These are phyloP conservation scores for Nycticorax nycticorax DNA, from an alignment of 2,113 vertebrate genomes.

Conservation along the genomic window DNA sequence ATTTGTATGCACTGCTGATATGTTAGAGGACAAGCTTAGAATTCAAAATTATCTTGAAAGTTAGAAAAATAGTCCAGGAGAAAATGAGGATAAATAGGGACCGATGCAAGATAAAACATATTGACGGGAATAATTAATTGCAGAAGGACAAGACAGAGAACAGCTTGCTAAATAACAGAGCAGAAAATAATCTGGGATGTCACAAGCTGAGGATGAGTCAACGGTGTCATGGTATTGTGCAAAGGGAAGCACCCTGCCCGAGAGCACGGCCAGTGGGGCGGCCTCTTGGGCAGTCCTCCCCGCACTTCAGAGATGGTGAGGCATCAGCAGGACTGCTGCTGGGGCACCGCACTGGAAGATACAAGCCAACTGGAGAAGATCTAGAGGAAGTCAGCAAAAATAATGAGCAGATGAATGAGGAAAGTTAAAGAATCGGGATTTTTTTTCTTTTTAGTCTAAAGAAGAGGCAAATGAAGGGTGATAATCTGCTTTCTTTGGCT, in stretches of 20 bases:
- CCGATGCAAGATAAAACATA: not conserved
- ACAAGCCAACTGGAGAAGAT: not conserved
- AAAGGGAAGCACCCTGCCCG: not conserved
- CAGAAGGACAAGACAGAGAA: not conserved
- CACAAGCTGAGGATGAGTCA: constrained; percentile 46
- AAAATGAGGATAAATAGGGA: not conserved
- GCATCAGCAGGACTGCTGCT: too few species aligned
- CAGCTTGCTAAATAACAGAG: not conserved
- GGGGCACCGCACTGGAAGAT: not conserved
- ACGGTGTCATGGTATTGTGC: not conserved
- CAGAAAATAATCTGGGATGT: constrained; percentile 34
- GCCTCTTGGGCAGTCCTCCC: not conserved
- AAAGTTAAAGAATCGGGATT: not conserved
- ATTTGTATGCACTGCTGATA: not conserved
- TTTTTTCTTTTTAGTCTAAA: not conserved
- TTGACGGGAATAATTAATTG: not conserved
- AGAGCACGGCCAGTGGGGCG: not conserved
- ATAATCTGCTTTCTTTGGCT: not conserved
- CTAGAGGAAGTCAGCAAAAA: not conserved
- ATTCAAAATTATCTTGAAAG: not conserved
- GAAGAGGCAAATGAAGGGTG: not conserved
- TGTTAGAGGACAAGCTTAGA: not conserved
- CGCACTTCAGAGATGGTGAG: not conserved
- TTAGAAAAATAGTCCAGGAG: not conserved
- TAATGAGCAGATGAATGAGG: not conserved